Evolutionary conservation across 2,888 invertebrate species (phyloP), one percentile per base, ranked within the genome.

Genomic region (Drosophila kambysellisi): DNA sequence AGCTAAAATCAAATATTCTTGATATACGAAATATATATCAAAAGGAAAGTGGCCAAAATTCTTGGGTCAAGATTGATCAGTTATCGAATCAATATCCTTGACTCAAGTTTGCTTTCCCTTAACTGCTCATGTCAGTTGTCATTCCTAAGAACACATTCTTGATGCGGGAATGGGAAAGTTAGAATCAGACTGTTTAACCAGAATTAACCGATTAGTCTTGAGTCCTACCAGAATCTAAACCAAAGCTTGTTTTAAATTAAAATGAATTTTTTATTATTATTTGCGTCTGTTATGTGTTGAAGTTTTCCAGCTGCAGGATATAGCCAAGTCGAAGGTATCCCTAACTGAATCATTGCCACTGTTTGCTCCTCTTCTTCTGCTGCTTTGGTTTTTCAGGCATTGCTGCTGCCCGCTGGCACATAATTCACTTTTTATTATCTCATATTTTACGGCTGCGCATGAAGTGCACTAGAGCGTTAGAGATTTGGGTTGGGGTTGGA

Each of bases 341-440:
- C 30, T 11, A 37, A 46, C 56, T 37, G 33, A 20, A 54, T 29
- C 46, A 8, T 66, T 46, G 53, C 48, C 29, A 56, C 30, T 57
- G 68, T 57, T 68, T 54, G 56, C 53, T 60, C 30, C 50, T 33
- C 53, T 35, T 39, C 46, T 50, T 48, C 3, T n/a, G 39, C 39
- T 39, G 12, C 54, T 56, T 56, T 54, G 53, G 53, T 56, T 54
- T 60, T 54, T 62, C 59, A 60, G 65, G 46, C 35, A 30, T 56
- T 29, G 65, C 37, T 76, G 74, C 70, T 79, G 82, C 71, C 67
- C 72, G 69, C 73, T 68, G 64, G 81, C 81, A 69, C 86, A 85
- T 85, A 85, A 85, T 85, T 85, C 88, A 85, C 88, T 88, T 85
- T 85, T 85, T 85, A 85, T 85, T 88, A 88, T 85, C 87, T 88